Evolutionary conservation across 1,140 invertebrate genomes (phyloP).

Genomic region (Thaumetopoea pityocampa): DNA sequence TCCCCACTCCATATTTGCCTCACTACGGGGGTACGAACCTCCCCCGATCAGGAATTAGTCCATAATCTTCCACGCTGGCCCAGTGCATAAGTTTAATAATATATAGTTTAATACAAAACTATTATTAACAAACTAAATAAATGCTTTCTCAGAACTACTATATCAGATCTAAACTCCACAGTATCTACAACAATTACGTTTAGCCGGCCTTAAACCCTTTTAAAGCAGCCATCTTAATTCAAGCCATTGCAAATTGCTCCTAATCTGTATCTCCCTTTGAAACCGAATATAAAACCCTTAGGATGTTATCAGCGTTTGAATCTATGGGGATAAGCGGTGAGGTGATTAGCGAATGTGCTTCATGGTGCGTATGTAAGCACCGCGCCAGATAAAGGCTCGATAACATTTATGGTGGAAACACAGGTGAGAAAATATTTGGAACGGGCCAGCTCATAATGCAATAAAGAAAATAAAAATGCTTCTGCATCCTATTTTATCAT

Average conservation of each 20-base stretch:
- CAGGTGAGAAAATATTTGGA: too few species aligned
- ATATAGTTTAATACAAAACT: too few species aligned
- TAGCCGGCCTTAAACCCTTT: slow-evolving; percentile 11
- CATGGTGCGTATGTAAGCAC: slow-evolving; percentile 39
- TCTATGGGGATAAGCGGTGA: slow-evolving; percentile 45
- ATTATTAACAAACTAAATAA: slow-evolving; percentile 11
- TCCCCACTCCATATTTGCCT: too few species aligned
- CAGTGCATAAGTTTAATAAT: too few species aligned
- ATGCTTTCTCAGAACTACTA: slow-evolving; percentile 3
- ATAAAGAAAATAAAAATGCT: too few species aligned
- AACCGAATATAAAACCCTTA: slow-evolving; percentile 52
- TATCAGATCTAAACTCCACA: slow-evolving; percentile 10
- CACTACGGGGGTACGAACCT: too few species aligned
- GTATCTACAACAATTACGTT: slow-evolving; percentile 11
- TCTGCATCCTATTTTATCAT: too few species aligned
- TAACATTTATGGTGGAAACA: slow-evolving; percentile 25
- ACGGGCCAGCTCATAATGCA: too few species aligned
- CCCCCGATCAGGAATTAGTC: too few species aligned
- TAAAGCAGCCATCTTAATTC: slow-evolving; percentile 41
- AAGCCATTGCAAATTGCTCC: slow-evolving; percentile 52
- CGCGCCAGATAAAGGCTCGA: slow-evolving; percentile 45
- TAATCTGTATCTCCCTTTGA: slow-evolving; percentile 42
- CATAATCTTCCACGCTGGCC: too few species aligned
- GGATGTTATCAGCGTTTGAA: slow-evolving; percentile 45
- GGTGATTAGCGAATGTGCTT: slow-evolving; percentile 50